These are phyloP conservation scores for Mastigias papua DNA, from an alignment of 30 jellyfish, hydroid and myxozoan genomes.

Conservation along the genomic window DNA sequence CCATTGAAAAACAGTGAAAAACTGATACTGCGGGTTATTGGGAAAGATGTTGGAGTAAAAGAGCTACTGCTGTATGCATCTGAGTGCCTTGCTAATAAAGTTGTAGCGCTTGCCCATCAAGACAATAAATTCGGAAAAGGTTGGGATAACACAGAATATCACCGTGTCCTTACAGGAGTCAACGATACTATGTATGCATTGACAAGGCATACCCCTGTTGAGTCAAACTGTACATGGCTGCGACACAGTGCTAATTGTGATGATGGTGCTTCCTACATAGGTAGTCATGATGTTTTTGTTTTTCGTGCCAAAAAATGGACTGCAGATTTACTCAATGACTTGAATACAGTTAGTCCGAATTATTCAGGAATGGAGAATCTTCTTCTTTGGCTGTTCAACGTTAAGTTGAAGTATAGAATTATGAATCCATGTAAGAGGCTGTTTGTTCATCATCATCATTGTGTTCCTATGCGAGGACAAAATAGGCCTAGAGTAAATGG, in stretches of 20 bases:
- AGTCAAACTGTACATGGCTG: slow-evolving; percentile 8
- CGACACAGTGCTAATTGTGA: slow-evolving; percentile 10
- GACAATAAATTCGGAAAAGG: slow-evolving; percentile 38
- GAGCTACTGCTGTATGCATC: slow-evolving; percentile 15
- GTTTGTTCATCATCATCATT: slow-evolving; percentile 27
- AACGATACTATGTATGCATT: slow-evolving; percentile 24
- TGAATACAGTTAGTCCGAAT: slow-evolving; percentile 2
- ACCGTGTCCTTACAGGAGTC: not conserved
- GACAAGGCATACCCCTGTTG: slow-evolving; percentile 29
- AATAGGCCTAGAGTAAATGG: slow-evolving; percentile 4
- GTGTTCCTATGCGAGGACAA: slow-evolving; percentile 2
- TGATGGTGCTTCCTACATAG: slow-evolving; percentile 39
- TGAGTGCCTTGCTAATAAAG: not conserved
- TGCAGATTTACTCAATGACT: not conserved
- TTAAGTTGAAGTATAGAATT: slow-evolving; percentile 4
- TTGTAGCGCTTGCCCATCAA: slow-evolving; percentile 23
- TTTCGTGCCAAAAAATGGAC: slow-evolving; percentile 25
- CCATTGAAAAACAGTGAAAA: slow-evolving; percentile 36
- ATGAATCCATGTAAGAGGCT: slow-evolving; percentile 24
- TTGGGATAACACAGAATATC: slow-evolving; percentile 5
- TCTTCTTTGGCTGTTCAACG: slow-evolving; percentile 17
- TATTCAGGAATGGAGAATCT: slow-evolving; percentile 30
- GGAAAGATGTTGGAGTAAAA: slow-evolving; percentile 9
- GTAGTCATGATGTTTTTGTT: slow-evolving; percentile 77
- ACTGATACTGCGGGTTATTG: not conserved